These are phyloP conservation scores for Pollachius pollachius DNA, from an alignment of 2,113 vertebrate genomes.

Conservation along the genomic window DNA sequence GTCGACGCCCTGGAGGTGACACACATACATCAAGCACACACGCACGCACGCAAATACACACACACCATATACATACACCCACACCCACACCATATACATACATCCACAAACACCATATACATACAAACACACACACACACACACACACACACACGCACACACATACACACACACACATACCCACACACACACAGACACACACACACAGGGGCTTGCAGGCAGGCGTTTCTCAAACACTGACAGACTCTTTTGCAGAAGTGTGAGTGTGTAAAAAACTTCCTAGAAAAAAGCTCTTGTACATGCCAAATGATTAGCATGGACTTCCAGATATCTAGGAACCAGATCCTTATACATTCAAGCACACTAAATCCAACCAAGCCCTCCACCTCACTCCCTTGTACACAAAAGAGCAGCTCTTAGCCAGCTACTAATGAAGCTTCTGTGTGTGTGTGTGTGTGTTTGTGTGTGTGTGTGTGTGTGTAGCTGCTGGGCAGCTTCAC, in stretches of 20 bases:
- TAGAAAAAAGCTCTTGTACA: background rate
- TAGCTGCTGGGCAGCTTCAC: constrained; percentile 94
- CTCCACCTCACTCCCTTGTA: no score
- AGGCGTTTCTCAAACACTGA: background rate
- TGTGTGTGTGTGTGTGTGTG: no score
- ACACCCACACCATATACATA: background rate
- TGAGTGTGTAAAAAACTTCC: no score
- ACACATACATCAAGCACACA: background rate
- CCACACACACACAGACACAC: constrained; percentile 2
- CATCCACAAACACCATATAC: no score
- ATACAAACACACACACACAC: background rate
- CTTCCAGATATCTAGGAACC: no score
- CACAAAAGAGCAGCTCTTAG: no score
- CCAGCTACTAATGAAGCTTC: no score
- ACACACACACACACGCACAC: background rate
- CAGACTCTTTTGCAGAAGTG: background rate
- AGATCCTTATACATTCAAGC: no score
- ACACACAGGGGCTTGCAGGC: background rate
- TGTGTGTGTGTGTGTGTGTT: no score
- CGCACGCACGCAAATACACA: background rate
- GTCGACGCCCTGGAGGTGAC: constrained; percentile 88
- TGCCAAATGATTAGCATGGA: background rate
- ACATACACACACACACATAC: background rate
- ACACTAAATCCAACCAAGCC: no score
- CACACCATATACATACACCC: background rate